These are phyloP conservation scores for Gryon sp. DNA, from an alignment of 1,140 invertebrate species.

Conservation along the genomic window DNA sequence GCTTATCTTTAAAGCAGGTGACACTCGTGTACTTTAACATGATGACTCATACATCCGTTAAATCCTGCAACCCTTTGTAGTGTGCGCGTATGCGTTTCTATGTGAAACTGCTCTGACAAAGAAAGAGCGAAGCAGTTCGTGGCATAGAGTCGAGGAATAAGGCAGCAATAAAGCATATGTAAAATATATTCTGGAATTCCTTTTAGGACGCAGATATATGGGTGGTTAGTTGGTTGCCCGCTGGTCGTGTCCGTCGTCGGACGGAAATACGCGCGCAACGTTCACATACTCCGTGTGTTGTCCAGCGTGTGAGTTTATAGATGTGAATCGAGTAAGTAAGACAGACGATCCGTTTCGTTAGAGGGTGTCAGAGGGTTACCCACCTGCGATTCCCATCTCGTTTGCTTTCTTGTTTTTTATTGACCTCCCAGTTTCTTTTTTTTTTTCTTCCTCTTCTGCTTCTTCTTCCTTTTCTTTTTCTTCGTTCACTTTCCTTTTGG, in stretches of 20 bases:
- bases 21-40: slow-evolving; percentile 51
- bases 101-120: slow-evolving; percentile 40
- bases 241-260: slow-evolving; percentile 69
- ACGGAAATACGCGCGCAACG: slow-evolving; percentile 52
- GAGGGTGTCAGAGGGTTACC: slow-evolving; percentile 71
- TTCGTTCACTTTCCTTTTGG: slow-evolving; percentile 50
- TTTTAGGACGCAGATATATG: slow-evolving; percentile 80
- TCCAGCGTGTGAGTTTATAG: slow-evolving; percentile 67
- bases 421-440: slow-evolving; percentile 13
- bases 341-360: slow-evolving; percentile 74
- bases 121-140: slow-evolving; percentile 52
- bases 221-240: slow-evolving; percentile 72
- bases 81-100: slow-evolving; percentile 17
- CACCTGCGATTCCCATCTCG: slow-evolving; percentile 67
- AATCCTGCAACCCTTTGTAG: slow-evolving; percentile 49
- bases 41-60: slow-evolving; percentile 37
- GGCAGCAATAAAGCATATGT: slow-evolving; percentile 80
- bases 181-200: slow-evolving; percentile 81
- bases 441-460: slow-evolving; percentile 22
- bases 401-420: slow-evolving; percentile 51
- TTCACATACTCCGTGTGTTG: slow-evolving; percentile 36
- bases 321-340: slow-evolving; percentile 70
- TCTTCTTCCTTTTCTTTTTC: slow-evolving; percentile 17
- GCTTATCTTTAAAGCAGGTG: slow-evolving; percentile 67
- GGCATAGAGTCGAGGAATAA: slow-evolving; percentile 76